These are phyloP conservation scores for Elanoides forficatus DNA, from an alignment of 2,113 vertebrate species.

Conservation along the genomic window DNA sequence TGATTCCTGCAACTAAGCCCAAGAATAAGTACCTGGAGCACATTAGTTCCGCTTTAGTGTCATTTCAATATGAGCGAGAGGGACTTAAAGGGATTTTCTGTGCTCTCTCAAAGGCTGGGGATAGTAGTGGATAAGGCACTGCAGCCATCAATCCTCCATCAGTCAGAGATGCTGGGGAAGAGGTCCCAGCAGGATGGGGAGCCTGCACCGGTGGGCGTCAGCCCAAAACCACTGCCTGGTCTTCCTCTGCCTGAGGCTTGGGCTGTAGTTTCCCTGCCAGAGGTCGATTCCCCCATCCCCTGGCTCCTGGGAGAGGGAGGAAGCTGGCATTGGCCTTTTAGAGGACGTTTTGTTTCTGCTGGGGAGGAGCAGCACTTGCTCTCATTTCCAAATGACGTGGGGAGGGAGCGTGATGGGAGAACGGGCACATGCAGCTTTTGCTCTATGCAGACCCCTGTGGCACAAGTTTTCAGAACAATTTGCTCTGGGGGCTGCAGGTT, in stretches of 20 bases:
- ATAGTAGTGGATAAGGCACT: background rate
- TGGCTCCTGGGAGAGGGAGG: background rate
- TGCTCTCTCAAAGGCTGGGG: background rate
- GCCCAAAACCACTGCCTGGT: background rate
- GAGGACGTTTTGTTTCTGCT: background rate
- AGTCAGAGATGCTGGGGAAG: background rate
- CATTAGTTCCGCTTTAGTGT: constrained; percentile 43
- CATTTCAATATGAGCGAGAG: constrained; percentile 4
- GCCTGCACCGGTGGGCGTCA: background rate
- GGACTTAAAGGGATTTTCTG: constrained; percentile 49
- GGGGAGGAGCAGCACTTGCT: background rate
- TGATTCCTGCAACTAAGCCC: background rate
- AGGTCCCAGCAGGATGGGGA: background rate
- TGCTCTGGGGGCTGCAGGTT: background rate
- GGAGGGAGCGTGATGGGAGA: fast-evolving
- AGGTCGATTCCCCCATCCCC: background rate
- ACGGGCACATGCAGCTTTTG: fast-evolving
- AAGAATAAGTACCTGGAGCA: constrained; percentile 25
- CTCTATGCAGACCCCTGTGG: fast-evolving
- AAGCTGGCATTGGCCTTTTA: background rate
- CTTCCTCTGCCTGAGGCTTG: background rate
- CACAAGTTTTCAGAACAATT: background rate
- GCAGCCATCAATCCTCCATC: background rate
- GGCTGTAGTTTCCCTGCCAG: background rate
- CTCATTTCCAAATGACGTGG: fast-evolving